Evolutionary conservation across 2,113 vertebrate species (phyloP).

Genomic region (Tauraco erythrolophus): DNA sequence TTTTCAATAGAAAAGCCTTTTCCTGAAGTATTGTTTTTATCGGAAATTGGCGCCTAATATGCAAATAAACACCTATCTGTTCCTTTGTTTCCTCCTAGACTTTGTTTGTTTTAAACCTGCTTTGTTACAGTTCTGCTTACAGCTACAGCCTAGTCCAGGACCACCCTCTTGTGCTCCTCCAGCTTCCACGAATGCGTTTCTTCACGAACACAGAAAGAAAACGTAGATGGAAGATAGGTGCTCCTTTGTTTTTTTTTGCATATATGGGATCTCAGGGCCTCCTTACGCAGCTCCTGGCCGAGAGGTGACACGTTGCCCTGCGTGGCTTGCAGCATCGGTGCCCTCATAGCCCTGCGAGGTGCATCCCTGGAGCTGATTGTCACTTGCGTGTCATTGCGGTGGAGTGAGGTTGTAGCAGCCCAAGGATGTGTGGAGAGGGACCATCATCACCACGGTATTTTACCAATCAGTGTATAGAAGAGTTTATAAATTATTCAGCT

Average conservation of each 20-base stretch:
- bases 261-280: rapidly evolving
- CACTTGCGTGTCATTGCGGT: background rate
- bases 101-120: background rate
- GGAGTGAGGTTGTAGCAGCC: background rate
- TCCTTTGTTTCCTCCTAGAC: background rate
- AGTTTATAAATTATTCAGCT: background rate
- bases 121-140: background rate
- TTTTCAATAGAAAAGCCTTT: background rate
- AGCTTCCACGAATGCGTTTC: background rate
- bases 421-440: background rate
- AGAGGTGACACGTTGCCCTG: rapidly evolving
- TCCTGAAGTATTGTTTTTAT: background rate
- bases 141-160: rapidly evolving
- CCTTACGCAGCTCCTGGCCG: background rate
- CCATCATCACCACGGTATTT: background rate
- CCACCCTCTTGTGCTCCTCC: background rate
- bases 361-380: background rate
- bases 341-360: background rate
- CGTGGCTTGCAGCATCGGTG: rapidly evolving
- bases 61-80: background rate
- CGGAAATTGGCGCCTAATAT: background rate
- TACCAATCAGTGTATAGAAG: background rate
- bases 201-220: background rate
- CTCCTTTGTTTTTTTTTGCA: background rate
- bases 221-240: background rate